Percentiles rank a stretch among this genome's conserved stretches.
These are phyloP conservation scores for Champsocephalus gunnari DNA, from an alignment of 2,797 vertebrate genomes.

Conservation along the genomic window DNA sequence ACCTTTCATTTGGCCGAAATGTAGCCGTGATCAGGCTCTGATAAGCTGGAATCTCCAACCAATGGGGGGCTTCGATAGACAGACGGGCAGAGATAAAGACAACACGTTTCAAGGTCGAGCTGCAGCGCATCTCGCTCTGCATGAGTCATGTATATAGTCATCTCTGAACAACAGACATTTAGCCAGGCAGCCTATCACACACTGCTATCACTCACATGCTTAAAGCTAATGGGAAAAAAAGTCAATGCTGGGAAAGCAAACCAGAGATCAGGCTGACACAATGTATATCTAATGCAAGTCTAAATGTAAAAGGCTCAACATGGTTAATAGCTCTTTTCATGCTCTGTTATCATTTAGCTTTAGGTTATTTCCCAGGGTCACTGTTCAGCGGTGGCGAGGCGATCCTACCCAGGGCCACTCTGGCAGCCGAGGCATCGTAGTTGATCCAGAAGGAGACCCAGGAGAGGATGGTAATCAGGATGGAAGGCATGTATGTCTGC, in stretches of 20 bases:
- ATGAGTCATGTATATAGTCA: conserved; percentile 81
- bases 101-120: conserved; percentile 79
- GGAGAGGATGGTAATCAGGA: conserved; percentile 99
- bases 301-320: conserved; percentile 27
- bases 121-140: conserved; percentile 70
- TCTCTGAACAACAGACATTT: conserved; percentile 80
- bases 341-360: conserved; percentile 63
- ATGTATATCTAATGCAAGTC: conserved; percentile 23
- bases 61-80: conserved; percentile 61
- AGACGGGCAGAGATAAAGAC: conserved; percentile 74
- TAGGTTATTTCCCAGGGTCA: conserved; percentile 65
- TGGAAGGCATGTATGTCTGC: conserved; percentile 99
- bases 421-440: conserved; percentile 98
- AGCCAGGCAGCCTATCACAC: conserved; percentile 74
- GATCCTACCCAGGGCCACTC: conserved; percentile 97
- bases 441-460: conserved; percentile 99
- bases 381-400: conserved; percentile 51
- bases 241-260: conserved; percentile 53
- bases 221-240: conserved; percentile 67
- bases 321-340: conserved; percentile 56
- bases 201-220: conserved; percentile 74
- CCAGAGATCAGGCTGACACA: conserved; percentile 44
- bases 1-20: conserved; percentile 24
- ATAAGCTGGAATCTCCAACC: conserved; percentile 50
- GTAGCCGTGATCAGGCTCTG: conserved; percentile 33